Conservation (phyloP, 2,888 invertebrate species). For the Abrostola triplasia region DNA sequence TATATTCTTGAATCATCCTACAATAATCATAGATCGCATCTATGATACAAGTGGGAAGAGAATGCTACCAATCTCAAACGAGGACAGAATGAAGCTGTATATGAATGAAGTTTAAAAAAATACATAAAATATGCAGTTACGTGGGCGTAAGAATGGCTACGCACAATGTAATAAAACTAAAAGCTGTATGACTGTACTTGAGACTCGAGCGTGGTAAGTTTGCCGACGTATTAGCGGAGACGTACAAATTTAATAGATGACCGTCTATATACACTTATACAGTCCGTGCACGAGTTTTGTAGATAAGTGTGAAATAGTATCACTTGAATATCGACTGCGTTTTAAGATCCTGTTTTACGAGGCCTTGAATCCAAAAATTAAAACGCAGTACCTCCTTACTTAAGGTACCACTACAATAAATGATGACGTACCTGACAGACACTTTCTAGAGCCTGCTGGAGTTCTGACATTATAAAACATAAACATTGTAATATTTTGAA, state of each 20-base stretch:
- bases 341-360: neutral
- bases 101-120: conserved; percentile 23
- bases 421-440: no score
- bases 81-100: conserved; percentile 5
- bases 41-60: neutral
- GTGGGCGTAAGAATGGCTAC: conserved; percentile 28
- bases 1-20: neutral
- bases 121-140: conserved; percentile 12
- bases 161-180: conserved; percentile 14
- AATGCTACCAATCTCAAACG: conserved; percentile 11
- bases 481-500: no score
- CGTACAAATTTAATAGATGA: conserved; percentile 45
- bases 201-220: conserved; percentile 33
- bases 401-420: no score
- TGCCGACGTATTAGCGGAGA: conserved; percentile 41
- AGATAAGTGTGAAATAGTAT: conserved; percentile 21
- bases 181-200: neutral
- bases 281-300: conserved; percentile 26
- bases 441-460: no score
- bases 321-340: conserved; percentile 3
- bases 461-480: no score
- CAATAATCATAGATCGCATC: neutral
- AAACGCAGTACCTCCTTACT: no score
- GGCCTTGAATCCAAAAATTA: neutral
- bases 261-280: conserved; percentile 30